Evolutionary conservation across 2,113 vertebrate genomes (phyloP).

Genomic region (Corythornis vintsioides): DNA sequence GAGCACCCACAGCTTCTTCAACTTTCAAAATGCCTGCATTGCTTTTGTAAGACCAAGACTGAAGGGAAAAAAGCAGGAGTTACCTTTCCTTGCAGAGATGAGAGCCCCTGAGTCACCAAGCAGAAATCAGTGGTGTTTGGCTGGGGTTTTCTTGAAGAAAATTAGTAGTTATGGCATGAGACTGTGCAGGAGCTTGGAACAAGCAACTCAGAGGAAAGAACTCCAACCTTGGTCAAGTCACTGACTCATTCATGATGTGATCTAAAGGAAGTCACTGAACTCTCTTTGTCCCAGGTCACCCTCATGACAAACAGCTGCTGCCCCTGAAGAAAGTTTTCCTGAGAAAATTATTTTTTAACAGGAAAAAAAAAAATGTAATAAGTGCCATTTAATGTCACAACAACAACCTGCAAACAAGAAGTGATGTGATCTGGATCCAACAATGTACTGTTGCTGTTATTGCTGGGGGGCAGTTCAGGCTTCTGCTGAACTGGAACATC

Average conservation of each 20-base stretch:
- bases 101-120: neutral
- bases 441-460: neutral
- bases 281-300: slow-evolving; percentile 14
- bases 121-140: neutral
- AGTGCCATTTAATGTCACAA: neutral
- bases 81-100: neutral
- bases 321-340: slow-evolving; percentile 22
- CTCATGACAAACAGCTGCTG: slow-evolving; percentile 50
- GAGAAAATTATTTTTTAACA: slow-evolving; percentile 32
- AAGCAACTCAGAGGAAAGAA: neutral
- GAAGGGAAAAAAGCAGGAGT: neutral
- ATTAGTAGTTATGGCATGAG: neutral
- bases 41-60: neutral
- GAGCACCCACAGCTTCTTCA: neutral
- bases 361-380: neutral
- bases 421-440: neutral
- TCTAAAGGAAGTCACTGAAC: slow-evolving; percentile 26
- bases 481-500: neutral
- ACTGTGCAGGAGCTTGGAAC: neutral
- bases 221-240: neutral
- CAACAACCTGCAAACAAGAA: neutral
- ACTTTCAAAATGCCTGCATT: neutral
- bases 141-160: neutral
- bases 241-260: slow-evolving; percentile 25
- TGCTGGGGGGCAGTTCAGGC: neutral